phyloP scores from a whole-genome alignment of 2,797 vertebrate genomes.

The Rhabdomys pumilio region DNA sequence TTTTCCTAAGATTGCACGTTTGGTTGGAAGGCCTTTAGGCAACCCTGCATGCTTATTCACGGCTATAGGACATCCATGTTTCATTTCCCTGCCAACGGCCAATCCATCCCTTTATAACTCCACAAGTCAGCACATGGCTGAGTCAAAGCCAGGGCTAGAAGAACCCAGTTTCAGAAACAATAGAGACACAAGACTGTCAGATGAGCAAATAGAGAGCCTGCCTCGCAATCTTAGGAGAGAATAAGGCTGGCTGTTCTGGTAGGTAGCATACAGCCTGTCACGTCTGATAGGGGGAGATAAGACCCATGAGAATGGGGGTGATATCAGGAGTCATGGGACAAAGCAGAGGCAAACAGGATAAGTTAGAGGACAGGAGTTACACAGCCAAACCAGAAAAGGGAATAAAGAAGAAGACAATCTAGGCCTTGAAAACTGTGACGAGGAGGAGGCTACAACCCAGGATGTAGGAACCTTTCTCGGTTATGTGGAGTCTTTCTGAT shows the following conservation, averaged over 20 bases:
- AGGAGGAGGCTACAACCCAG: not conserved
- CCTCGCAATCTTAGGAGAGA: not conserved
- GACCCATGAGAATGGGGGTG: not conserved
- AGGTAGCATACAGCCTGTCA: conserved; percentile 34
- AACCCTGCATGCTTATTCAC: not conserved
- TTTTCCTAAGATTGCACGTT: not conserved
- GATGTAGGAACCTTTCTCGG: not conserved
- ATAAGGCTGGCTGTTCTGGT: not conserved
- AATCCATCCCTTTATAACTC: not conserved
- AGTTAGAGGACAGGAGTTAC: not conserved
- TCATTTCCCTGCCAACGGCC: not conserved
- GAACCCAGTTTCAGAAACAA: not conserved
- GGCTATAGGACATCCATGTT: not conserved
- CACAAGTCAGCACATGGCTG: not conserved
- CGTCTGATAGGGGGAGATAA: not conserved
- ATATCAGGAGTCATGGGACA: not conserved
- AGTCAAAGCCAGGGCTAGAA: conserved; percentile 1
- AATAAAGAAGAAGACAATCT: not conserved
- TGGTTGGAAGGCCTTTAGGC: not conserved
- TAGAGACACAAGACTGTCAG: not conserved
- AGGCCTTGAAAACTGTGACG: not conserved
- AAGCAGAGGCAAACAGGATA: not conserved
- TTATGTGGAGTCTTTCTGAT: not conserved
- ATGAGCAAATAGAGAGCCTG: conserved; percentile 12
- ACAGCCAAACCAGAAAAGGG: not conserved